These are phyloP conservation scores for Andricus quercusramuli DNA, from an alignment of 2,888 invertebrate species.

Conservation along the genomic window DNA sequence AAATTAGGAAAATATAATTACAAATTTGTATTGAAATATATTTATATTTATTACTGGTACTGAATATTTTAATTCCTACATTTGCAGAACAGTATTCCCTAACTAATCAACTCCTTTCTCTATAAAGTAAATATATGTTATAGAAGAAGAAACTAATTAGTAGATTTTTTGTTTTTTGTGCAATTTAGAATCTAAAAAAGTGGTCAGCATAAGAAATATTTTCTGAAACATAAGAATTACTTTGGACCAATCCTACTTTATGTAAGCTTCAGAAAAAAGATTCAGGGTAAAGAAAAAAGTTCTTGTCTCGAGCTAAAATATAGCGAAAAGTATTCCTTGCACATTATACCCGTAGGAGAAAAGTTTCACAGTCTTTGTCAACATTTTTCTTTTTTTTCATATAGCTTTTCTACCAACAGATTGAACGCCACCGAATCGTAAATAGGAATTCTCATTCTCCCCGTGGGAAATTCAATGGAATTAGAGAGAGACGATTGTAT, in stretches of 20 bases:
- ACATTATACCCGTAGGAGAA: not conserved
- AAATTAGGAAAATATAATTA: not conserved
- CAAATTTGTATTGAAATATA: not conserved
- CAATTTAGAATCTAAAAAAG: not conserved
- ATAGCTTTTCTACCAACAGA: not conserved
- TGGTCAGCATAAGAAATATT: not conserved
- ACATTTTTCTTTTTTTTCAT: not conserved
- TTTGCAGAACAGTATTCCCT: no score
- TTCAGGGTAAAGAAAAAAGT: not conserved
- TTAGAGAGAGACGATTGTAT: constrained; percentile 13
- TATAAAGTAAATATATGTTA: not conserved
- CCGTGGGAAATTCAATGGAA: constrained; percentile 6
- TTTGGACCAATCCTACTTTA: not conserved
- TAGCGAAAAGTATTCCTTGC: not conserved
- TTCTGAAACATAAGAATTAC: not conserved
- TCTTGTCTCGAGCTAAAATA: not conserved
- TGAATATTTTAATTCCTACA: no score
- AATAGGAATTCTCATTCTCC: not conserved
- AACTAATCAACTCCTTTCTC: not conserved
- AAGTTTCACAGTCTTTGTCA: not conserved
- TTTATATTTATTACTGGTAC: not conserved
- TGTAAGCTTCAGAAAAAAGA: not conserved
- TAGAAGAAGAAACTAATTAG: not conserved
- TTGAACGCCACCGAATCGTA: not conserved
- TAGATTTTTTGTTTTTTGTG: not conserved